phyloP scores from a whole-genome alignment of 1,140 invertebrate genomes.

The Zaprionus kolodkinae region DNA sequence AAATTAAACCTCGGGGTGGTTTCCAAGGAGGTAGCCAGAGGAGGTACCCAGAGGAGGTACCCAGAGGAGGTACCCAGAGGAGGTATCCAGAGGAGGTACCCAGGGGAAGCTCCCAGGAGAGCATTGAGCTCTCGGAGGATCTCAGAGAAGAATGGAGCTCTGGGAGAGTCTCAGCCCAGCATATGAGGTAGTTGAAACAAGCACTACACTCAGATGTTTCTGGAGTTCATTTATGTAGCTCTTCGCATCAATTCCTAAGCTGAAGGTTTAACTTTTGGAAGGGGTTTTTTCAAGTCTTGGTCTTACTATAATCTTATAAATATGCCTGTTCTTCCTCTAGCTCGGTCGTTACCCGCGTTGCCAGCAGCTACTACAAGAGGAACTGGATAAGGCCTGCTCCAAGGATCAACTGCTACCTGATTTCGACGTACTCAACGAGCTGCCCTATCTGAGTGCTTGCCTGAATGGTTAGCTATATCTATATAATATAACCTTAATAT shows the following conservation, averaged over 20 bases:
- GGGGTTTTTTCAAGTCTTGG: no score
- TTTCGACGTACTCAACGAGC: conserved; percentile 63
- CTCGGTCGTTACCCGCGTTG: conserved; percentile 86
- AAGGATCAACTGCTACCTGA: conserved; percentile 41
- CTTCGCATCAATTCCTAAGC: neutral
- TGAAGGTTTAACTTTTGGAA: no score
- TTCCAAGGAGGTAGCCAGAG: no score
- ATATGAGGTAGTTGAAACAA: neutral
- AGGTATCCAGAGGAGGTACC: no score
- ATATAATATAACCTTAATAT: neutral
- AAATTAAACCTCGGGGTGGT: no score
- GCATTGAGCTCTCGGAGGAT: no score
- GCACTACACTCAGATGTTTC: no score
- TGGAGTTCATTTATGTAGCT: neutral
- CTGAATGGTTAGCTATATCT: conserved; percentile 56
- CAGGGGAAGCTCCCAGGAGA: no score
- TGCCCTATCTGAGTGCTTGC: conserved; percentile 76
- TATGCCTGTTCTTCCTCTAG: conserved; percentile 59
- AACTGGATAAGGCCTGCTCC: conserved; percentile 85
- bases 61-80: no score
- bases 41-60: no score
- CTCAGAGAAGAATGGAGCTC: no score
- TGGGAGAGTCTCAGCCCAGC: no score
- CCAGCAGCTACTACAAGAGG: conserved; percentile 87
- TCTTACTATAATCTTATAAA: neutral